These are phyloP conservation scores for Taenaris catops DNA, from an alignment of 2,888 invertebrate species.

Conservation along the genomic window DNA sequence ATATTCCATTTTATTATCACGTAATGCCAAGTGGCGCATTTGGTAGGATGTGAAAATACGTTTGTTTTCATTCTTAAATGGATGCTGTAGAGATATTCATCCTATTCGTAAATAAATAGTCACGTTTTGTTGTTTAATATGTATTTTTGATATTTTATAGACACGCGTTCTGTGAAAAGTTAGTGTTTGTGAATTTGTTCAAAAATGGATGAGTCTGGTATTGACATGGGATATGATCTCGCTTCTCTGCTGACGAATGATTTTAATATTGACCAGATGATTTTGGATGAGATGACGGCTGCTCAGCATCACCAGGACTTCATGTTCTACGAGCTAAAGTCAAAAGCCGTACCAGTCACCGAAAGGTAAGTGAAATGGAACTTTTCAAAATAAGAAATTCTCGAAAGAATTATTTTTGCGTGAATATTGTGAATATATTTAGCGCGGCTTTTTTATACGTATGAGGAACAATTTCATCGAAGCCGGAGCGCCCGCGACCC, in stretches of 20 bases:
- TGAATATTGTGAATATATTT: slow-evolving; percentile 58
- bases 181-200: slow-evolving; percentile 52
- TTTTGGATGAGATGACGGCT: slow-evolving; percentile 76
- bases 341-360: slow-evolving; percentile 78
- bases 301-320: slow-evolving; percentile 79
- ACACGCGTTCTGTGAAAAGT: slow-evolving; percentile 48
- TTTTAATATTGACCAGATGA: slow-evolving; percentile 71
- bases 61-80: too few relatives aligned
- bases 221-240: slow-evolving; percentile 83
- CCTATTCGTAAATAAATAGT: slow-evolving; percentile 44
- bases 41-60: too few relatives aligned
- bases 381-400: slow-evolving; percentile 30
- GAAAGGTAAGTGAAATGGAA: slow-evolving; percentile 82
- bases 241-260: slow-evolving; percentile 78
- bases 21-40: too few relatives aligned
- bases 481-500: slow-evolving; percentile 56
- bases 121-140: slow-evolving; percentile 48
- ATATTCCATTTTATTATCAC: too few relatives aligned
- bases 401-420: slow-evolving; percentile 18
- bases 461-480: slow-evolving; percentile 71
- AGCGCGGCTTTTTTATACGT: slow-evolving; percentile 43
- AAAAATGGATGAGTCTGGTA: slow-evolving; percentile 83
- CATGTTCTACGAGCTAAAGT: slow-evolving; percentile 83
- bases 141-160: slow-evolving; percentile 39
- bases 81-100: slow-evolving; percentile 56